Percentiles rank a stretch among this genome's conserved stretches.
Evolutionary conservation across 2,888 invertebrate genomes (phyloP).

Genomic region (Operophtera brumata): DNA sequence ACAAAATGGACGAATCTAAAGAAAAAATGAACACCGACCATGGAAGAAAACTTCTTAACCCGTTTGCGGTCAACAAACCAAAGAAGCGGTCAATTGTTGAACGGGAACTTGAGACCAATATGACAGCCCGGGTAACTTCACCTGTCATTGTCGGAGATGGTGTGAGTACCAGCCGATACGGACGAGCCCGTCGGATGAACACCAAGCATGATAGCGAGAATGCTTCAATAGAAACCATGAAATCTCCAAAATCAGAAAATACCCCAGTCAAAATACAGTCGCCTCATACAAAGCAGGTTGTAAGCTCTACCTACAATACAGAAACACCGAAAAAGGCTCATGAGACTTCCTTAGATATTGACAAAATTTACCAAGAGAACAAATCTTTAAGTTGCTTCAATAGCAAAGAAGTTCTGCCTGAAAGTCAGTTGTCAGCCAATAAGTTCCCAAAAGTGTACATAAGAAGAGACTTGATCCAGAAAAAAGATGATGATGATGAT

Average conservation of each 20-base stretch:
- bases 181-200: slow-evolving; percentile 79
- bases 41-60: slow-evolving; percentile 41
- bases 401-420: slow-evolving; percentile 40
- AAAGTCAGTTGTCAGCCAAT: slow-evolving; percentile 47
- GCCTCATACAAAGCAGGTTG: slow-evolving; percentile 65
- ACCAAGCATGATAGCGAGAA: slow-evolving; percentile 56
- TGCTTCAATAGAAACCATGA: slow-evolving; percentile 43
- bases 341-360: slow-evolving; percentile 50
- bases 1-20: slow-evolving; percentile 67
- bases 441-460: slow-evolving; percentile 65
- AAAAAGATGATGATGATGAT: slow-evolving; percentile 62
- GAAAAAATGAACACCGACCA: slow-evolving; percentile 59
- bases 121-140: slow-evolving; percentile 66
- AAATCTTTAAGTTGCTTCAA: slow-evolving; percentile 62
- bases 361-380: slow-evolving; percentile 64
- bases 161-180: slow-evolving; percentile 80
- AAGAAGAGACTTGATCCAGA: slow-evolving; percentile 69
- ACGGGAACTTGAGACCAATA: slow-evolving; percentile 68
- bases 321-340: slow-evolving; percentile 47
- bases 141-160: slow-evolving; percentile 51
- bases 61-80: slow-evolving; percentile 51
- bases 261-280: slow-evolving; percentile 52
- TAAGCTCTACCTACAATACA: slow-evolving; percentile 56
- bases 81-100: slow-evolving; percentile 70
- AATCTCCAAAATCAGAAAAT: slow-evolving; percentile 49